A percentile compares a stretch with the other conserved stretches of the same genome.
Evolutionary conservation across 1,140 invertebrate species (phyloP).

Genomic region (Holotrichia oblita): DNA sequence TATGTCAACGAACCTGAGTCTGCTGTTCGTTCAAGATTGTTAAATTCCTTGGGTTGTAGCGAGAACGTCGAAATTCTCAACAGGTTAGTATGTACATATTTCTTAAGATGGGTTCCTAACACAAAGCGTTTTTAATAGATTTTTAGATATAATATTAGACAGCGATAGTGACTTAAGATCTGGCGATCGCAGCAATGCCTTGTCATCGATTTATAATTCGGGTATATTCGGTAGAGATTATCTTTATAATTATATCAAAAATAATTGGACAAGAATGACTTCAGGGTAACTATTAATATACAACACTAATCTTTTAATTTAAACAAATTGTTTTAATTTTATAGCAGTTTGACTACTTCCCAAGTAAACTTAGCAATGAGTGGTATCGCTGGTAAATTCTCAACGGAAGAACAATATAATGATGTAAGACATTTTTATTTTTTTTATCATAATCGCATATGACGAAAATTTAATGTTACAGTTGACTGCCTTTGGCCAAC

Average conservation of each 20-base stretch:
- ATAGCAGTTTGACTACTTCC: not conserved
- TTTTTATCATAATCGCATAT: not conserved
- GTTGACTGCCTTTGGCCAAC: not conserved
- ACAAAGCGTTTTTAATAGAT: not conserved
- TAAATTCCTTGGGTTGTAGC: constrained; percentile 38
- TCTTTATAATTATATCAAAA: constrained; percentile 12
- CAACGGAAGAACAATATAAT: not conserved
- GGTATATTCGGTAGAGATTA: not conserved
- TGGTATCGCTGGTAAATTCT: not conserved
- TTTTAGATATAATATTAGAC: constrained; percentile 16
- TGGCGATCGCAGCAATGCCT: not conserved
- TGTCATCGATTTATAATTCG: constrained; percentile 27
- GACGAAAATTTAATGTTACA: not conserved
- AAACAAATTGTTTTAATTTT: not conserved
- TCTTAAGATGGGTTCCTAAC: not conserved
- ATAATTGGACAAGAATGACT: not conserved
- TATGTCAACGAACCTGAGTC: constrained; percentile 19
- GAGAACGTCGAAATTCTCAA: constrained; percentile 37
- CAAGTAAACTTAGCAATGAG: not conserved
- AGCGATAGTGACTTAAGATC: not conserved
- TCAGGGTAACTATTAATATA: not conserved
- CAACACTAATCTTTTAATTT: not conserved
- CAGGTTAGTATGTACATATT: not conserved
- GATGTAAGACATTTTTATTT: not conserved
- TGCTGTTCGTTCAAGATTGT: constrained; percentile 6